Conservation (phyloP, 2,888 invertebrate species). For the Clunio marinus region DNA sequence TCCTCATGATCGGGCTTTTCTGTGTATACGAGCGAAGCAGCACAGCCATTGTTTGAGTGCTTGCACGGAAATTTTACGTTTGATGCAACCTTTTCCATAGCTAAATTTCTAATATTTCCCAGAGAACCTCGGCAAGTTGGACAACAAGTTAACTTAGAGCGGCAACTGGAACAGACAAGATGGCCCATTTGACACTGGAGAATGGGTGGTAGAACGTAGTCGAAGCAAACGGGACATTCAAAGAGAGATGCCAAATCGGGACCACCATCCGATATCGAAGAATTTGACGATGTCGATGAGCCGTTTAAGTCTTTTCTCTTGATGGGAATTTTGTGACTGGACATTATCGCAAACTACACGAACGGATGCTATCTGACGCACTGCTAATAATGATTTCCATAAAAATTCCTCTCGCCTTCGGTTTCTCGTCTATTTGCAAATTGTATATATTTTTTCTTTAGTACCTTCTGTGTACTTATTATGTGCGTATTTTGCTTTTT, state of each 20-base stretch:
- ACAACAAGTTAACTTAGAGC: constrained; percentile 94
- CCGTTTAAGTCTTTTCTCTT: constrained; percentile 47
- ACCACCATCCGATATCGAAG: constrained; percentile 49
- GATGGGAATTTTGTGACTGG: constrained; percentile 18
- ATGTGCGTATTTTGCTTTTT: no score
- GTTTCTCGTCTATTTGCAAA: neutral
- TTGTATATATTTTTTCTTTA: neutral
- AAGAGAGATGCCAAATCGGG: constrained; percentile 87
- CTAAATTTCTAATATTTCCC: constrained; percentile 95
- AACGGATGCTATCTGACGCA: constrained; percentile 2
- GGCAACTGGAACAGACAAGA: constrained; percentile 94
- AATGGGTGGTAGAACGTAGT: constrained; percentile 98
- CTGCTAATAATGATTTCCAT: constrained; percentile 23
- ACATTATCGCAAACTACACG: constrained; percentile 33
- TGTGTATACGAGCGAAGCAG: constrained; percentile 86
- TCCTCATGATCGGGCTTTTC: constrained; percentile 99
- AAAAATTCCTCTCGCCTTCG: constrained; percentile 1
- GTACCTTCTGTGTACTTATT: no score
- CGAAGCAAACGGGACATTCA: constrained; percentile 97
- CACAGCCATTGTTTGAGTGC: constrained; percentile 93
- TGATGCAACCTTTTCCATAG: constrained; percentile 99
- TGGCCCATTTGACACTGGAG: constrained; percentile 98
- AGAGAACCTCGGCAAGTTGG: constrained; percentile 97
- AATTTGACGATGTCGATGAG: constrained; percentile 50
- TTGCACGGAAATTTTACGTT: constrained; percentile 99